A percentile compares a stretch with the other conserved stretches of the same genome.
Evolutionary conservation across 2,888 invertebrate genomes (phyloP).

Genomic region (Drosophila cyrtoloma): DNA sequence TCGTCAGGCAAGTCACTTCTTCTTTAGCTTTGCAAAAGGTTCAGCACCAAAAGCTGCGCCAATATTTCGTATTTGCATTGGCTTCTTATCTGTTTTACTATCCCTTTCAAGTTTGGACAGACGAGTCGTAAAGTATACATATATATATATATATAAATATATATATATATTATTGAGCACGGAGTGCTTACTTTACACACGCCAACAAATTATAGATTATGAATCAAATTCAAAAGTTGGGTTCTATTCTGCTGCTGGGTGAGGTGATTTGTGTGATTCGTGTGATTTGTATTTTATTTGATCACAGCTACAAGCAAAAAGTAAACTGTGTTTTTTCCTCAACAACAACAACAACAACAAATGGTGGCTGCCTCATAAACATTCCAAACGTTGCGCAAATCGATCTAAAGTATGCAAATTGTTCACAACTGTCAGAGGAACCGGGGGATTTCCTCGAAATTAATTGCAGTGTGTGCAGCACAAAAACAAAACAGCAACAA

Average conservation of each 20-base stretch:
- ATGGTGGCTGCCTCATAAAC: conserved; percentile 27
- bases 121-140: neutral
- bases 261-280: neutral
- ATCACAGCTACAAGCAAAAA: neutral
- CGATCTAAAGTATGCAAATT: conserved; percentile 32
- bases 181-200: neutral
- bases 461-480: conserved; percentile 16
- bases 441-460: conserved; percentile 32
- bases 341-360: conserved; percentile 10
- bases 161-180: neutral
- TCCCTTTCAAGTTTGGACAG: neutral
- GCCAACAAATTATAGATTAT: neutral
- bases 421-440: conserved; percentile 19
- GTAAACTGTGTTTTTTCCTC: no score
- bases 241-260: neutral
- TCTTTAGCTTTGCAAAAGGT: no score
- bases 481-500: neutral
- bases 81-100: neutral
- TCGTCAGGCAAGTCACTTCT: neutral
- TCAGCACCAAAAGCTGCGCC: neutral
- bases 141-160: neutral
- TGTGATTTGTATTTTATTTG: conserved; percentile 14
- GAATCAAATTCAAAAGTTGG: neutral
- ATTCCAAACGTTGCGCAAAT: conserved; percentile 42
- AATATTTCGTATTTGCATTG: neutral